Evolutionary conservation across 1,140 invertebrate genomes (phyloP).

Genomic region (Forficula auricularia): DNA sequence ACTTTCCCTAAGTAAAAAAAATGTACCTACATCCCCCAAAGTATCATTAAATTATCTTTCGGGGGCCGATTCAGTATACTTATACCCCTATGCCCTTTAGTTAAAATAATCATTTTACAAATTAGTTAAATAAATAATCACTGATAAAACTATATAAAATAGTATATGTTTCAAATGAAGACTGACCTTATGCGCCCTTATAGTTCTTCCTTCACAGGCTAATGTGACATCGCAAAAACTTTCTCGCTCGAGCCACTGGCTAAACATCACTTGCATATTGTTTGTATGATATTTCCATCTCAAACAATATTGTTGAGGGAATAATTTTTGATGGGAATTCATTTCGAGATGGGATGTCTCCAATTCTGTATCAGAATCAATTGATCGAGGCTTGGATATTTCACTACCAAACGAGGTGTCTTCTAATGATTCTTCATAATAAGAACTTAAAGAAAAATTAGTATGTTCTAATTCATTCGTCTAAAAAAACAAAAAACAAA

Average conservation of each 20-base stretch:
- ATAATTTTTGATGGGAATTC: conserved; percentile 31
- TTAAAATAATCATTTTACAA: too few relatives aligned
- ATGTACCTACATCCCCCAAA: too few relatives aligned
- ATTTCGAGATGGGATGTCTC: background rate
- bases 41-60: too few relatives aligned
- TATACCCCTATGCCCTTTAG: too few relatives aligned
- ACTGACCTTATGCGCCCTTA: conserved; percentile 71
- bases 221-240: conserved; percentile 81
- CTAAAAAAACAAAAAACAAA: too few relatives aligned
- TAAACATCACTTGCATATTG: conserved; percentile 72
- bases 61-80: too few relatives aligned
- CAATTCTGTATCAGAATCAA: background rate
- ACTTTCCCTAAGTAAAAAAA: too few relatives aligned
- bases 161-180: too few relatives aligned
- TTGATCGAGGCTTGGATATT: background rate
- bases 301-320: conserved; percentile 73
- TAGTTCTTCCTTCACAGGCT: conserved; percentile 71
- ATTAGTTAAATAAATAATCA: too few relatives aligned
- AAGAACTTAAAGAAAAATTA: too few relatives aligned
- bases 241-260: conserved; percentile 66
- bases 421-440: conserved; percentile 1
- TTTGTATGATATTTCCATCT: conserved; percentile 82
- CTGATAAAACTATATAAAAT: too few relatives aligned
- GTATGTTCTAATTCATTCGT: too few relatives aligned
- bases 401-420: background rate